Base-by-base conservation (phyloP, 1,140 invertebrate genomes). In the Brachionus asplanchnoidis region DNA sequence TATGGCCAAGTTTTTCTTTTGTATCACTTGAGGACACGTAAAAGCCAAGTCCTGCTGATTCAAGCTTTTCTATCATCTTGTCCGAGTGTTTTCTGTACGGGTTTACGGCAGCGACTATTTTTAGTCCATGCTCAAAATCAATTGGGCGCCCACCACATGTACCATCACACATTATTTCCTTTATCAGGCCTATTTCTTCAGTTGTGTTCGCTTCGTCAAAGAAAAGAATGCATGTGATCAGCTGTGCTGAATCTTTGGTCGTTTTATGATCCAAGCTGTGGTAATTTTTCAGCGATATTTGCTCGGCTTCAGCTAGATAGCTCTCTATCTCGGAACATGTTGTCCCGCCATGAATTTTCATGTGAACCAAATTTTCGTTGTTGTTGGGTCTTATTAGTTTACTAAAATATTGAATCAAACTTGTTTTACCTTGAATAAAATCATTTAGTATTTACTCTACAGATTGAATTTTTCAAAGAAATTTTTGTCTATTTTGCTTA, bases 191-290 rank as follows among this genome's bases (percentile, higher is more conserved):
- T 36, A 89, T 87, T 7, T 87, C 86, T 73, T 88, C 87, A 56
- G 89, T 89, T 20, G 88, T 89, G 86, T 89, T 89, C 6, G 88
- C 88, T 82, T 89, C 88, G 85, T 89, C 89, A 86, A 89, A 89
- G 85, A 89, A 89, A 66, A 89, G 70, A 5, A 89, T 87, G 40
- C 88, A 88, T 70, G 87, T 86, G 12, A 88, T 86, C 23, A 42
- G 6, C 32, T 36, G 32, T 7, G 32, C 4, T 36, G 20, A 60
- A 56, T 60, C 23, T 44, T 17, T 65, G 28, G 50, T 8, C 14
- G 3, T 40, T 2, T 5, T 66, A 7, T 82, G 9, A 44, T 65
- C 88, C 88, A 53, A 80, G 20, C 9, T 82, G 50, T 20, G 88
- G 87, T 14, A 87, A 75, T 75, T 60, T 23, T 0, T 20, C 20